Conservation (phyloP, 1,140 invertebrate genomes). For the Heterodera schachtii region DNA sequence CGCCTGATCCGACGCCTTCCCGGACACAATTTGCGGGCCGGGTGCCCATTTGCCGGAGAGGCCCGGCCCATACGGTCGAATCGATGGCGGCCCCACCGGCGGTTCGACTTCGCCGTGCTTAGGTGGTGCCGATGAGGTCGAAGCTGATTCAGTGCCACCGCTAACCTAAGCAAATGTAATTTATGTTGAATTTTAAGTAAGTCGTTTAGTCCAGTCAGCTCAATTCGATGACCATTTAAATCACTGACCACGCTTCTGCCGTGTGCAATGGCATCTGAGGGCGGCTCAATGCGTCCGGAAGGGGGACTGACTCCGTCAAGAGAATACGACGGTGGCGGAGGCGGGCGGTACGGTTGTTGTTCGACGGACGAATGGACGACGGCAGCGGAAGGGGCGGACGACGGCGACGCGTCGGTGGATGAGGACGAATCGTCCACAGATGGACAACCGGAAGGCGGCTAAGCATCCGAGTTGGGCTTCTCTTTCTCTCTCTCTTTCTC, state of each 20-base stretch:
- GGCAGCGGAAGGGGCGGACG: slow-evolving; percentile 4
- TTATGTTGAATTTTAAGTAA: background rate
- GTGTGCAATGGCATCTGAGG: background rate
- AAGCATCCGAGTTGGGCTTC: slow-evolving; percentile 30
- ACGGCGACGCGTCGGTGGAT: slow-evolving; percentile 5
- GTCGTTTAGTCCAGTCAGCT: background rate
- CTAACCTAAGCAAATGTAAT: slow-evolving; percentile 17
- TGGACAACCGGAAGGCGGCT: slow-evolving; percentile 60
- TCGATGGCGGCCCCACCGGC: slow-evolving; percentile 33
- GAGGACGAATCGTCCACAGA: slow-evolving; percentile 36
- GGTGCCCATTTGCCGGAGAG: background rate
- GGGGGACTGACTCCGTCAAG: slow-evolving; percentile 18
- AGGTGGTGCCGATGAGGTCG: slow-evolving; percentile 6
- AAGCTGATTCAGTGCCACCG: background rate
- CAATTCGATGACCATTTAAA: background rate
- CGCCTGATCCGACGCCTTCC: slow-evolving; percentile 26
- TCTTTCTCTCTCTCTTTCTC: too few species aligned
- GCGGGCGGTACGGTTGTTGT: slow-evolving; percentile 11
- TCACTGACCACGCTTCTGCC: slow-evolving; percentile 1
- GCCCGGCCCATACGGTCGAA: slow-evolving; percentile 39
- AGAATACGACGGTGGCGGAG: slow-evolving; percentile 4
- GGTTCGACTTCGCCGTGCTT: slow-evolving; percentile 20
- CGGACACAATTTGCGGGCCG: slow-evolving; percentile 34
- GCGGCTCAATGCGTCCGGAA: slow-evolving; percentile 1
- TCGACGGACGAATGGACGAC: slow-evolving; percentile 17